Evolutionary conservation across 2,888 invertebrate genomes (phyloP).

Genomic region (Germaria angustata): DNA sequence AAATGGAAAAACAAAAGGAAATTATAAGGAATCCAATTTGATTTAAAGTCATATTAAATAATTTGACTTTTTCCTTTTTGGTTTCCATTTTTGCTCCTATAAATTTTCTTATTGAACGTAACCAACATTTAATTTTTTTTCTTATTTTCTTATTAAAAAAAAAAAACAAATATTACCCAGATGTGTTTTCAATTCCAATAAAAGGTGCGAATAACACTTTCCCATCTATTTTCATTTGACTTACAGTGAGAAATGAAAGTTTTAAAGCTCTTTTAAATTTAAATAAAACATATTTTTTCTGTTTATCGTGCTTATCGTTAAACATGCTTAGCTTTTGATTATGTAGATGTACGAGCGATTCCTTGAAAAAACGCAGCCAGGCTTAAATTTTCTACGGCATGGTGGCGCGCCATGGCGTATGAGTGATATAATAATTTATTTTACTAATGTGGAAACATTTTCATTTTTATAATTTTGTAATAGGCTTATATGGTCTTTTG

Average conservation of each 20-base stretch:
- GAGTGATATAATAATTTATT: no score
- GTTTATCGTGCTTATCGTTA: no score
- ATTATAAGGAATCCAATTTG: constrained; percentile 61
- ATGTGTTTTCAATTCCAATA: constrained; percentile 66
- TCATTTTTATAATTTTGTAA: no score
- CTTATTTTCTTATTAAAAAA: constrained; percentile 3
- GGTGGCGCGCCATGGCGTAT: no score
- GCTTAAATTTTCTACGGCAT: no score
- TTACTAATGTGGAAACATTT: no score
- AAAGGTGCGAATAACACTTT: constrained; percentile 33
- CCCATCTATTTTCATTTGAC: background rate
- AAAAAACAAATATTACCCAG: constrained; percentile 58
- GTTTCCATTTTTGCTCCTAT: constrained; percentile 3
- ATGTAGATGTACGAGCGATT: no score
- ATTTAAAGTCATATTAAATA: constrained; percentile 60
- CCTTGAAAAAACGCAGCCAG: no score
- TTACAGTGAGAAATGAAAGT: background rate
- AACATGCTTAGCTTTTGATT: no score
- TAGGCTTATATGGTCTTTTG: no score
- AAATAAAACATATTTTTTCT: no score
- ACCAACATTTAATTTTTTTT: constrained; percentile 31
- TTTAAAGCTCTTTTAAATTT: no score
- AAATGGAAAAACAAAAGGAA: constrained; percentile 7
- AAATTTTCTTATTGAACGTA: constrained; percentile 22
- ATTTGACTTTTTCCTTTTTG: constrained; percentile 53